Conservation (phyloP, 2,797 vertebrate species). For the Cossypha dichroa region DNA sequence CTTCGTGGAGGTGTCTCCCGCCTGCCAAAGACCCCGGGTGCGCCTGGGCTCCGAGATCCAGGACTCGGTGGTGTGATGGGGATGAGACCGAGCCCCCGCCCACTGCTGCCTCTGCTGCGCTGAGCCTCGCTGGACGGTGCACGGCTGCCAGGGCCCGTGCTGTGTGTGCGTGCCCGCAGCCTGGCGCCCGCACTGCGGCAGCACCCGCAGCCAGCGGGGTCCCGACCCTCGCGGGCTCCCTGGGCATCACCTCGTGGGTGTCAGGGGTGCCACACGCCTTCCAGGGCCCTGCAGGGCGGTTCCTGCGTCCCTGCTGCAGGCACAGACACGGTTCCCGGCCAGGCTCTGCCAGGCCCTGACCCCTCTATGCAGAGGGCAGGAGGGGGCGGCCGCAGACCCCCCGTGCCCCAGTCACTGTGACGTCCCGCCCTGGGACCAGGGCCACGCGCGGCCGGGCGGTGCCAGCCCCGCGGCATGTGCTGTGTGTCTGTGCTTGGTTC, state of each 20-base stretch:
- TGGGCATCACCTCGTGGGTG: background rate
- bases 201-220: background rate
- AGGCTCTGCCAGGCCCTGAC: background rate
- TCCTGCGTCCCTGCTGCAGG: rapidly evolving
- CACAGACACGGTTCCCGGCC: background rate
- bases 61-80: conserved; percentile 92
- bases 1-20: conserved; percentile 87
- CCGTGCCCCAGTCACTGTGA: background rate
- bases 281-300: background rate
- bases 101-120: background rate
- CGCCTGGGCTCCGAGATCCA: conserved; percentile 95
- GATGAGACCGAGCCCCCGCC: rapidly evolving
- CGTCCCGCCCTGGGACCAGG: background rate
- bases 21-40: conserved; percentile 91
- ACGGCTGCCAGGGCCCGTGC: background rate
- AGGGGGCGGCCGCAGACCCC: background rate
- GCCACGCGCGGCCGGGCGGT: background rate
- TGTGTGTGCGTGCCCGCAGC: conserved; percentile 32
- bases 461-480: background rate
- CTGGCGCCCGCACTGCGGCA: background rate
- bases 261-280: background rate
- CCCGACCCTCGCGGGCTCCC: background rate
- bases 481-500: conserved; percentile 36
- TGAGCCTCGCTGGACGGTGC: background rate
- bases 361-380: conserved; percentile 49